A percentile compares a stretch with the other conserved stretches of the same genome.
Conservation (phyloP, 2,797 vertebrate species). For the Oryzias dopingdopingensis region DNA sequence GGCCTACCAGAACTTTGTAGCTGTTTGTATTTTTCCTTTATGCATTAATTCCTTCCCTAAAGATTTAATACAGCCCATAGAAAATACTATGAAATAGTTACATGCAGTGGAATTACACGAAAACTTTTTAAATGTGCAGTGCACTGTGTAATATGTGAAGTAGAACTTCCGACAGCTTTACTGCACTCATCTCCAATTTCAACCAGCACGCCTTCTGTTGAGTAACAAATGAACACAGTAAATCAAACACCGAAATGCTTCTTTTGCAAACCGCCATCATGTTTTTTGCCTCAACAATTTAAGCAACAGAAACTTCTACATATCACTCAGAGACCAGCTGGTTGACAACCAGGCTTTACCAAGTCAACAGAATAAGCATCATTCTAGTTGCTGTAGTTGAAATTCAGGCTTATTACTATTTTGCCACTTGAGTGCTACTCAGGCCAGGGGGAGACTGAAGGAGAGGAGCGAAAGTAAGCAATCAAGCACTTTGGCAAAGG, state of each 20-base stretch:
- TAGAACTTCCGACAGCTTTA: conserved; percentile 19
- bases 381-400: conserved; percentile 62
- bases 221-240: conserved; percentile 41
- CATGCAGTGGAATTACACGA: too few relatives aligned
- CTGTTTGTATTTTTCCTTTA: too few relatives aligned
- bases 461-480: conserved; percentile 13
- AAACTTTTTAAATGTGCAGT: background rate
- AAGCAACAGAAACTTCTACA: conserved; percentile 24
- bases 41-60: too few relatives aligned
- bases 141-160: conserved; percentile 7
- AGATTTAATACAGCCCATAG: too few relatives aligned
- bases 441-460: conserved; percentile 33
- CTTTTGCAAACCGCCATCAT: conserved; percentile 5
- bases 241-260: conserved; percentile 30
- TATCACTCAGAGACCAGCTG: conserved; percentile 21
- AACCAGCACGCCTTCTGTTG: conserved; percentile 29
- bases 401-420: conserved; percentile 63
- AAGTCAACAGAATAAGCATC: conserved; percentile 59
- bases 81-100: too few relatives aligned
- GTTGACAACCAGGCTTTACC: conserved; percentile 20
- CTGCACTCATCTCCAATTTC: conserved; percentile 29
- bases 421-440: conserved; percentile 61
- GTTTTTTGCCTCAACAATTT: conserved; percentile 5
- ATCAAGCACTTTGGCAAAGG: conserved; percentile 42
- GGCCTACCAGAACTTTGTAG: too few relatives aligned